phyloP scores from a whole-genome alignment of 2,888 invertebrate species.

The Sarcophaga carnaria region DNA sequence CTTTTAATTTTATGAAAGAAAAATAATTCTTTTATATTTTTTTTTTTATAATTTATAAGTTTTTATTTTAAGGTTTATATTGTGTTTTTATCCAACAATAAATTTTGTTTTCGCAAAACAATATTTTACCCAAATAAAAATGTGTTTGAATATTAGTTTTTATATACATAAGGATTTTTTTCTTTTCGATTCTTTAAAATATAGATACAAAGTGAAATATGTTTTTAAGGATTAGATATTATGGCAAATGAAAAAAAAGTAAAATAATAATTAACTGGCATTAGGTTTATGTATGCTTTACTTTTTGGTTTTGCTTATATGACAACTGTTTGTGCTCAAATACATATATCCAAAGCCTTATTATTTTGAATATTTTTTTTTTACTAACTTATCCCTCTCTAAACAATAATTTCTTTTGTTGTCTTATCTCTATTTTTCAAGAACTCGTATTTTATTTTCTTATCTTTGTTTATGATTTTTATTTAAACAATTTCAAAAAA shows the following conservation, averaged over 20 bases:
- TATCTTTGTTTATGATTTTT: neutral
- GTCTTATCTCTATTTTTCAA: neutral
- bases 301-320: slow-evolving; percentile 46
- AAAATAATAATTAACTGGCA: slow-evolving; percentile 52
- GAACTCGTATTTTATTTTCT: slow-evolving; percentile 3
- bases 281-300: slow-evolving; percentile 61
- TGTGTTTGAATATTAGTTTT: slow-evolving; percentile 65
- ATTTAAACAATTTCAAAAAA: neutral
- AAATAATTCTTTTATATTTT: neutral
- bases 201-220: slow-evolving; percentile 69
- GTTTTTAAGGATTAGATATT: slow-evolving; percentile 44
- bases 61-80: slow-evolving; percentile 43
- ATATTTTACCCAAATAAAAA: slow-evolving; percentile 52
- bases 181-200: slow-evolving; percentile 47
- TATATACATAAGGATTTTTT: slow-evolving; percentile 37
- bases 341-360: slow-evolving; percentile 6
- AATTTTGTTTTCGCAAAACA: slow-evolving; percentile 65
- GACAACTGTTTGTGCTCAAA: slow-evolving; percentile 46
- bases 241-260: slow-evolving; percentile 2
- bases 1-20: slow-evolving; percentile 34
- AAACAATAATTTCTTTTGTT: slow-evolving; percentile 31
- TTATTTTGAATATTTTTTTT: slow-evolving; percentile 34
- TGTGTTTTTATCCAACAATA: slow-evolving; percentile 54
- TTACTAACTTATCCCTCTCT: slow-evolving; percentile 51
- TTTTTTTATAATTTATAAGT: slow-evolving; percentile 49